These are phyloP conservation scores for Caenorhabditis drosophilae DNA, from an alignment of 2,888 invertebrate genomes.

Conservation along the genomic window DNA sequence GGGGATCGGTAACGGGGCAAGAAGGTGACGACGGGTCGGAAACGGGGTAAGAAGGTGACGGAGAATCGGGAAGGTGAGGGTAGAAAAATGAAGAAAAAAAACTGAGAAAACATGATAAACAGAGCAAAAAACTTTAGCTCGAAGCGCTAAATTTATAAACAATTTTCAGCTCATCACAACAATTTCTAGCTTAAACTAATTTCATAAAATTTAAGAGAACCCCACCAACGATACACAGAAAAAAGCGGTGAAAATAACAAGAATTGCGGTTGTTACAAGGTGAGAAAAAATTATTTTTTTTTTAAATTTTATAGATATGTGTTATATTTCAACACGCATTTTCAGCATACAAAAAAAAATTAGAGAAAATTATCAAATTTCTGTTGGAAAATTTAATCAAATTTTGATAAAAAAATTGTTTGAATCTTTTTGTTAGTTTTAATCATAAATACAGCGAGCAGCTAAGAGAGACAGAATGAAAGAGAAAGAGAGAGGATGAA, in stretches of 20 bases:
- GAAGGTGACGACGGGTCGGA: no score
- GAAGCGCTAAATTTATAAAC: slow-evolving; percentile 34
- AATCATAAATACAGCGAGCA: no score
- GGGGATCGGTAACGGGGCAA: no score
- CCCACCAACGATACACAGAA: slow-evolving; percentile 2
- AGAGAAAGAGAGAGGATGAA: slow-evolving; percentile 1
- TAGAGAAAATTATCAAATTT: background rate
- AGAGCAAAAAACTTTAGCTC: slow-evolving; percentile 30
- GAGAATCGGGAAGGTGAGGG: background rate
- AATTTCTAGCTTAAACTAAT: no score
- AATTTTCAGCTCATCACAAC: no score
- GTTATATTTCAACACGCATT: slow-evolving; percentile 37
- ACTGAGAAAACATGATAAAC: slow-evolving; percentile 5
- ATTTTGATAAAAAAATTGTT: background rate
- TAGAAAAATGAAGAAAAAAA: background rate
- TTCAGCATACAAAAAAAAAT: slow-evolving; percentile 12
- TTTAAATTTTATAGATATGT: no score
- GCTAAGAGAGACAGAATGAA: slow-evolving; percentile 8
- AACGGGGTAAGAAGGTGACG: no score
- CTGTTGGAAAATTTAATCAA: background rate
- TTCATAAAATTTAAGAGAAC: no score
- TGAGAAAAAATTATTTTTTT: no score
- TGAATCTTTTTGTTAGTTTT: no score
- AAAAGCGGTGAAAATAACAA: slow-evolving; percentile 7
- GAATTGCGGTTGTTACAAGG: no score